Percentiles rank a stretch among this genome's conserved stretches.
Conservation (phyloP, 1,140 invertebrate genomes). For the Ooceraea biroi region DNA sequence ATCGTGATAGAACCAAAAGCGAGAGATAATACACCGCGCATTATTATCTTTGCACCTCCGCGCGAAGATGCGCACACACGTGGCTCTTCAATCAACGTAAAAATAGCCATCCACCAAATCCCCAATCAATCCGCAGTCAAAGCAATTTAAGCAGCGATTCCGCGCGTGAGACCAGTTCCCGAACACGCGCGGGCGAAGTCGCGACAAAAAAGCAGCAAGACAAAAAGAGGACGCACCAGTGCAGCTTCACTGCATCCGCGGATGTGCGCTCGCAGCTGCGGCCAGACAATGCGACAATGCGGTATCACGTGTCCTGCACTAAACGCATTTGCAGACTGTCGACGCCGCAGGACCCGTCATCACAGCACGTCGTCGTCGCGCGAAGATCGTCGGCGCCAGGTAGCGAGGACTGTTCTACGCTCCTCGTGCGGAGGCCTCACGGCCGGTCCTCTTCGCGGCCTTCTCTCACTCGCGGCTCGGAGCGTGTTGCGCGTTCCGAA, state of each 20-base stretch:
- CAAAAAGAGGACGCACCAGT: slow-evolving; percentile 54
- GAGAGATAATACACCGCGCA: slow-evolving; percentile 23
- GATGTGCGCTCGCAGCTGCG: background rate
- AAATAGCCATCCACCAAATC: background rate
- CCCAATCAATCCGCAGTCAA: background rate
- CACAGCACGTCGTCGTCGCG: slow-evolving; percentile 57
- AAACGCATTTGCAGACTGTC: slow-evolving; percentile 14
- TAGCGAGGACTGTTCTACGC: slow-evolving; percentile 10
- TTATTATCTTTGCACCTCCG: slow-evolving; percentile 36
- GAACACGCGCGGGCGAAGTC: background rate
- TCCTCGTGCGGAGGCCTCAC: slow-evolving; percentile 33
- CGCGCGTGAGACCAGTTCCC: background rate
- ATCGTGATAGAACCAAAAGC: slow-evolving; percentile 33
- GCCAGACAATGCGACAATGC: slow-evolving; percentile 3
- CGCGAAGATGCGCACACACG: background rate
- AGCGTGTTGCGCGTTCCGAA: slow-evolving; percentile 71
- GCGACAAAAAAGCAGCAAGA: background rate
- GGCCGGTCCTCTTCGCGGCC: slow-evolving; percentile 41
- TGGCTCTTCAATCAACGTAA: slow-evolving; percentile 2
- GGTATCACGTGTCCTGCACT: slow-evolving; percentile 60
- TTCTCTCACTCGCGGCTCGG: slow-evolving; percentile 57
- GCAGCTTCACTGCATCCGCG: slow-evolving; percentile 16
- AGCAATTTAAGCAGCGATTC: background rate
- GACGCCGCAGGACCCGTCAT: slow-evolving; percentile 55
- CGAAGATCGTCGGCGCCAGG: slow-evolving; percentile 63